Evolutionary conservation across 1,140 invertebrate genomes (phyloP), one percentile per base, ranked within the genome.

Genomic region (Brachionus plicatilis): DNA sequence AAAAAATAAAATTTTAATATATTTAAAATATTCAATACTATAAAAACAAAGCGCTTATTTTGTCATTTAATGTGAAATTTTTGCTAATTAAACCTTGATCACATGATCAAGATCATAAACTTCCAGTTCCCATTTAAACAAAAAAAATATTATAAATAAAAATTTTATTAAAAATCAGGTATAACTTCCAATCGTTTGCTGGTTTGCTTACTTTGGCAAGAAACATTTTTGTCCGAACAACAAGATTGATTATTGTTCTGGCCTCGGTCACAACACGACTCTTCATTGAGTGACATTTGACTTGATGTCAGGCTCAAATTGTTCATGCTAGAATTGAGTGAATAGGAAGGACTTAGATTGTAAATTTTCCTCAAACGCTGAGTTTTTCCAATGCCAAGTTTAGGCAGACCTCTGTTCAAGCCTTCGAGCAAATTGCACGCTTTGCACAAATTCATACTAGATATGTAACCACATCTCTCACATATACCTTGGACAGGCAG

Each of bases 361-460:
- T 43, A 70, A 14, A 47, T 65, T 56, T 76, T 84, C 60, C 83
- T 65, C 14, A 75, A 45, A 12, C 70, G 43, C 17, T 84, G 29
- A 8, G 83, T 84, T 65, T 84, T 84, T 20, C 83, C 83, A 56
- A 84, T 76, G 11, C 83, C 85, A 86, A 86, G 90, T 87, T 87
- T 94, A 2, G 96, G 96, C 65, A 95, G 88, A 11, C 96, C 97
- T 87, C 94, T 93, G 89, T 98, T 99, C 0, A 99, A 91, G 9
- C 97, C 97, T 91, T 98, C 95, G 5, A 99, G 90, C 72, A 99
- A 91, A 2, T 96, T 92, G 90, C 97, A 99, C 0, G 97, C 97
- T 90, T 99, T 99, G 88, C 97, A 99, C 11, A 98, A 92, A 86
- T 93, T 92, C 89, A 99, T 96, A 87, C 96, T 98, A 2, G 96